Evolutionary conservation across 2,797 vertebrate genomes (phyloP), one percentile per base, ranked within the genome.

Genomic region (Numenius phaeopus): DNA sequence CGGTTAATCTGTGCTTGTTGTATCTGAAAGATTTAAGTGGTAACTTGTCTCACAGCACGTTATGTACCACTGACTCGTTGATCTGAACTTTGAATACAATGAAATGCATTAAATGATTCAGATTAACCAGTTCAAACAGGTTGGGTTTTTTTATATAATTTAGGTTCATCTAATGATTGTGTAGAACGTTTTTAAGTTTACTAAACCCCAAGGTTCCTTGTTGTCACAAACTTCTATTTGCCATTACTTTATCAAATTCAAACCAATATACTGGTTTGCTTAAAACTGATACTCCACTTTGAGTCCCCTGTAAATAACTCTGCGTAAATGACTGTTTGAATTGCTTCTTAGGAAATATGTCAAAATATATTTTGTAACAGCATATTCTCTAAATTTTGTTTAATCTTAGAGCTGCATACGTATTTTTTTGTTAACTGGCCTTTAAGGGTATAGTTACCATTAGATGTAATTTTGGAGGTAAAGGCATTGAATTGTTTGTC

Each of bases 221-320:
- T 90, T 94, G 81, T 96, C 94, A 87, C 72, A 89, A 90, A 79
- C 65, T 65, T 89, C 21, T 70, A 78, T 92, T 93, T 2, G 3
- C 85, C 92, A 92, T 91, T 91, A 81, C 91, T 97, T 93, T 97
- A 58, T 96, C 62, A 88, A 90, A 95, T 92, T 96, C 86, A 95
- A 69, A 87, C 90, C 79, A 81, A 76, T 84, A 72, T 96, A 87
- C 58, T 94, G 94, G 75, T 93, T 97, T 96, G 86, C 95, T 97
- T 94, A 96, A 94, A 90, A 93, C 14, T 65, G 67, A 91, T 95
- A 92, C 90, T 77, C 50, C 27, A 85, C 46, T 78, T 97, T 83
- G 54, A 96, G 69, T 89, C 46, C 50, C 79, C 61, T 98, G 98
- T 98, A 98, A 98, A 98, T 98, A 98, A 96, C 65, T 90, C 93